A percentile compares a stretch with the other conserved stretches of the same genome.
Evolutionary conservation across 2,888 invertebrate genomes (phyloP).

Genomic region (Cremastobaeus sp.): DNA sequence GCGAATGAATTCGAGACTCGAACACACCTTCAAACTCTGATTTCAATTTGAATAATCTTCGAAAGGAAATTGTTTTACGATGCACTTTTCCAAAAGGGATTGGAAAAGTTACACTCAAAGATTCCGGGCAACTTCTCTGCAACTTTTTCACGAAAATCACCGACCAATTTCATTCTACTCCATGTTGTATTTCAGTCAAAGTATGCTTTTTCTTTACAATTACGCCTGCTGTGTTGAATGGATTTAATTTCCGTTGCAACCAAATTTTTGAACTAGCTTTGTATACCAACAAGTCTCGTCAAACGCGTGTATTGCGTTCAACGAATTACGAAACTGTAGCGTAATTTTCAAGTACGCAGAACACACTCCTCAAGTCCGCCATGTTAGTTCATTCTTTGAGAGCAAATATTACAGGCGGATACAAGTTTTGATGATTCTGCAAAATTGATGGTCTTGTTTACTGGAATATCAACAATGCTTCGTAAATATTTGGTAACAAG

Average conservation of each 20-base stretch:
- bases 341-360: slow-evolving; percentile 50
- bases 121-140: too few species aligned
- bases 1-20: slow-evolving; percentile 4
- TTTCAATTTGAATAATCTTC: slow-evolving; percentile 10
- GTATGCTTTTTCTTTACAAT: neutral
- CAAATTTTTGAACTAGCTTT: slow-evolving; percentile 28
- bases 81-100: neutral
- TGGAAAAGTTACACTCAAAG: too few species aligned
- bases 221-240: neutral
- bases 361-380: slow-evolving; percentile 35
- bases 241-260: slow-evolving; percentile 4
- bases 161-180: too few species aligned
- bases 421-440: slow-evolving; percentile 7
- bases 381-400: slow-evolving; percentile 48
- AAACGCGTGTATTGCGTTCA: slow-evolving; percentile 32
- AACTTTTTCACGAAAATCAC: too few species aligned
- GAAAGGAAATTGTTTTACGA: neutral
- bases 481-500: too few species aligned
- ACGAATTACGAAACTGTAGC: slow-evolving; percentile 32
- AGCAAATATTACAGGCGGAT: slow-evolving; percentile 22
- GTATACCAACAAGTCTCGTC: slow-evolving; percentile 8
- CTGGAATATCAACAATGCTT: too few species aligned
- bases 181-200: too few species aligned
- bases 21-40: slow-evolving; percentile 1
- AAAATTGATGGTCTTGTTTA: neutral